Conservation (phyloP, 2,888 invertebrate species). For the Thyatira batis region DNA sequence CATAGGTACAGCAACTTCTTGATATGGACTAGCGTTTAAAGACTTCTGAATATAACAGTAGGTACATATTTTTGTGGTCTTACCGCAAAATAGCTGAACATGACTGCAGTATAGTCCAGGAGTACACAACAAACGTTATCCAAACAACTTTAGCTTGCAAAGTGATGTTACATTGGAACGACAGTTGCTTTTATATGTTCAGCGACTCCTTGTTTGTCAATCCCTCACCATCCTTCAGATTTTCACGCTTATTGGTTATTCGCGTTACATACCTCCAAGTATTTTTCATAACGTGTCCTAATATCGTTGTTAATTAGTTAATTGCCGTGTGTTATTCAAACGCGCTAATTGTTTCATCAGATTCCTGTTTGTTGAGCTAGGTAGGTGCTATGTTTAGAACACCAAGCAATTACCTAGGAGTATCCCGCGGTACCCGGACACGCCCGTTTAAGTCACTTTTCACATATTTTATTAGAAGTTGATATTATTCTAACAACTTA, state of each 20-base stretch:
- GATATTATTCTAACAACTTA: no score
- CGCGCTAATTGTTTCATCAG: slow-evolving; percentile 48
- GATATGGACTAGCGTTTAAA: no score
- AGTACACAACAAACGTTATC: slow-evolving; percentile 32
- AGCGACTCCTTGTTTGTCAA: slow-evolving; percentile 51
- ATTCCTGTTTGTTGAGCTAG: slow-evolving; percentile 38
- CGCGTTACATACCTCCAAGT: slow-evolving; percentile 38
- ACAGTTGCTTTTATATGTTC: slow-evolving; percentile 58
- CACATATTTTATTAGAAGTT: no score
- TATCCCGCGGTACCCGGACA: not conserved
- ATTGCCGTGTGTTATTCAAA: slow-evolving; percentile 43
- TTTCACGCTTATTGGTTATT: slow-evolving; percentile 72
- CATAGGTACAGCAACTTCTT: no score
- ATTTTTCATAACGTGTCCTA: slow-evolving; percentile 64
- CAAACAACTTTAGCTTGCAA: slow-evolving; percentile 35
- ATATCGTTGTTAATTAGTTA: slow-evolving; percentile 44
- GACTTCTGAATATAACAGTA: no score
- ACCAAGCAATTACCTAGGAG: not conserved
- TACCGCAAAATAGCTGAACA: slow-evolving; percentile 67
- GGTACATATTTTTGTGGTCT: no score
- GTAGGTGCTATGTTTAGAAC: slow-evolving; percentile 13
- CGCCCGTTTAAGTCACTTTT: slow-evolving; percentile 3
- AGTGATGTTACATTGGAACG: slow-evolving; percentile 22
- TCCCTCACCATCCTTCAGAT: slow-evolving; percentile 55
- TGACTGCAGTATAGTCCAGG: slow-evolving; percentile 36